Percentiles rank a stretch among this genome's conserved stretches.
These are phyloP conservation scores for Anguilla anguilla DNA, from an alignment of 2,797 vertebrate species.

Conservation along the genomic window DNA sequence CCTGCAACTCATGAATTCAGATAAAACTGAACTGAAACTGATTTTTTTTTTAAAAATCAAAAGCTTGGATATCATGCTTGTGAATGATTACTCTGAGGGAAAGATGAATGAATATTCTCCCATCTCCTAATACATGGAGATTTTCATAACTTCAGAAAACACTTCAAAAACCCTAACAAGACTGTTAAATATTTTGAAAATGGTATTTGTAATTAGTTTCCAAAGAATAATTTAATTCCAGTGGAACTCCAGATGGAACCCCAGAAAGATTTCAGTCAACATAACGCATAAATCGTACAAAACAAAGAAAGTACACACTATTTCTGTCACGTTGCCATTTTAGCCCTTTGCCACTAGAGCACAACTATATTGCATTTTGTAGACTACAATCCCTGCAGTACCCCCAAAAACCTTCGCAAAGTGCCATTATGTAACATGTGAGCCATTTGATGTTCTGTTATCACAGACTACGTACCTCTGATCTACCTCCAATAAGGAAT, in stretches of 20 bases:
- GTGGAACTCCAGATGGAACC: neutral
- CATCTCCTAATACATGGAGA: neutral
- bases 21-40: neutral
- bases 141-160: neutral
- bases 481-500: neutral
- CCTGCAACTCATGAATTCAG: neutral
- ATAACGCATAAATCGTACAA: no score
- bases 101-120: neutral
- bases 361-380: neutral
- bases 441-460: constrained; percentile 6
- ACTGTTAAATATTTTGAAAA: neutral
- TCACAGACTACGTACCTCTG: neutral
- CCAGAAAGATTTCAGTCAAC: no score
- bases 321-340: neutral
- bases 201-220: neutral
- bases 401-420: neutral
- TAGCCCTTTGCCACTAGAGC: constrained; percentile 11
- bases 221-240: neutral
- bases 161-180: neutral
- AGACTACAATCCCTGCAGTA: neutral
- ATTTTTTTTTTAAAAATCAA: neutral
- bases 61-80: neutral
- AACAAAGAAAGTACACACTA: neutral
- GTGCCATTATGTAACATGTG: constrained; percentile 25
- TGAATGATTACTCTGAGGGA: neutral